Evolutionary conservation across 2,888 invertebrate genomes (phyloP), one percentile per base, ranked within the genome.

Genomic region (Tenthredo notha): DNA sequence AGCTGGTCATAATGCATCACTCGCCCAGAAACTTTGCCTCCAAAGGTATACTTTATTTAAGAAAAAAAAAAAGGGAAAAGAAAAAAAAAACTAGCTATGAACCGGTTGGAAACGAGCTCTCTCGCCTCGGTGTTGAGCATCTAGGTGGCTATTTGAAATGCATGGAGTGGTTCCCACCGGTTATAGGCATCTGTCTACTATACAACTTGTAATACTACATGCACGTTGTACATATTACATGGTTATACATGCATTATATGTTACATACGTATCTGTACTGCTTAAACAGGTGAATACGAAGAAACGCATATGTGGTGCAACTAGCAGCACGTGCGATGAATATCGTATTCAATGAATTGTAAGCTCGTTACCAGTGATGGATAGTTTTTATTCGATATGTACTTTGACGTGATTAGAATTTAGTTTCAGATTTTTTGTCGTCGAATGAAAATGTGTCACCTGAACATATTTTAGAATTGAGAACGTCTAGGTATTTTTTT

Each of bases 111-210:
- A 80, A 61, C 33, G 10, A 80, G 58, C 37, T 61, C 9, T 40
- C 43, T n/a, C 58, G 40, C 21, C n/a, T 58, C 21, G n/a, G 29
- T 37, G 21, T 80, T 33, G 18, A 18, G 61, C 37, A 40, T 47
- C 47, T 40, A 37, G 10, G n/a, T 58, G n/a, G 58, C 58, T 80
- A 40, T 70, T 83, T 83, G 83, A 67, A 83, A 83, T 83, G 67
- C 83, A 83, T 83, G 50, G 67, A 50, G 47, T 43, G 18, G 70
- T 47, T 83, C n/a, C 25, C 29, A 70, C 70, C 67, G n/a, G 83
- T 83, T 83, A 83, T 33, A 33, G 83, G 67, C 67, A 83, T 70
- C 67, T 83, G 67, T 83, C 67, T 83, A 43, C 67, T 43, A 50
- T 40, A 61, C 50, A 67, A 83, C 67, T 83, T 83, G 67, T 33